Conservation (phyloP, 2,113 vertebrate species). For the Gambusia holbrooki region DNA sequence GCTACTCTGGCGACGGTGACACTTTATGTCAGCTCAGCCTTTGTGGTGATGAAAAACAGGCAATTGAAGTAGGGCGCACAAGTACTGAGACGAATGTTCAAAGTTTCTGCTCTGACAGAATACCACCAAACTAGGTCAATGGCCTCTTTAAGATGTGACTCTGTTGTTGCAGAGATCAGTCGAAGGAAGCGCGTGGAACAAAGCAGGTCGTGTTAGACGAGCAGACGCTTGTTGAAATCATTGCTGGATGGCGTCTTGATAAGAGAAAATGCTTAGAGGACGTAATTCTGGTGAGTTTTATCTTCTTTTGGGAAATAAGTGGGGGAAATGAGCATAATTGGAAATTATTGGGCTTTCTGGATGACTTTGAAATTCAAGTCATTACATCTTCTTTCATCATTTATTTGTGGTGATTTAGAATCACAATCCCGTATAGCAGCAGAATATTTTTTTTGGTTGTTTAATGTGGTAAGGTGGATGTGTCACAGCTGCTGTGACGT, state of each 20-base stretch:
- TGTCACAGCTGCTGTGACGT: neutral
- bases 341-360: neutral
- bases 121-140: constrained; percentile 77
- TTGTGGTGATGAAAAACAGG: constrained; percentile 50
- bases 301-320: neutral
- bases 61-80: constrained; percentile 58
- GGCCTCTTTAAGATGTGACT: constrained; percentile 47
- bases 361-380: too few species aligned
- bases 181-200: neutral
- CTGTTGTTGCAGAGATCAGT: constrained; percentile 17
- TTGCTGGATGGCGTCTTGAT: neutral
- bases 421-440: neutral
- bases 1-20: constrained; percentile 1
- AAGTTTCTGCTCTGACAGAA: constrained; percentile 45
- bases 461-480: neutral
- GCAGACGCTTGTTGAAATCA: too few species aligned
- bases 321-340: neutral
- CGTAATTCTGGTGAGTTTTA: constrained; percentile 36
- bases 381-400: too few species aligned
- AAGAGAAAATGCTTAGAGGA: neutral
- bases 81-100: constrained; percentile 22
- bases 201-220: constrained; percentile 3
- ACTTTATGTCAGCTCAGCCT: constrained; percentile 17
- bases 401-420: too few species aligned
- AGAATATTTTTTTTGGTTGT: neutral